Conservation (phyloP, 1,140 invertebrate species). For the Eumaeus atala region DNA sequence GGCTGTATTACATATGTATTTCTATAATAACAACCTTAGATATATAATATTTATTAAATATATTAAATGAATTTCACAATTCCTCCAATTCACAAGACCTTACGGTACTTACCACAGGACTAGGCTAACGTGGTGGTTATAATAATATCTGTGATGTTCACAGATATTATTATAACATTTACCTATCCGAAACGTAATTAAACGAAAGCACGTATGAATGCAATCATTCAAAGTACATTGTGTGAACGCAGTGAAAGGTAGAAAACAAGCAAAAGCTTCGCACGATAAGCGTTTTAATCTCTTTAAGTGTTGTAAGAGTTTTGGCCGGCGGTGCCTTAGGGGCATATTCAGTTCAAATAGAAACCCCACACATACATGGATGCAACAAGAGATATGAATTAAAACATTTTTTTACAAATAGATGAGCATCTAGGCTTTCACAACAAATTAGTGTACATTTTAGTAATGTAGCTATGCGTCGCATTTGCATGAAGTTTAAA, state of each 20-base stretch:
- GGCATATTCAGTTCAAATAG: not conserved
- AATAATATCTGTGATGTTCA: too few species aligned
- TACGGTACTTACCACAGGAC: too few species aligned
- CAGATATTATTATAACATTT: too few species aligned
- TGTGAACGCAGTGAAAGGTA: conserved; percentile 51
- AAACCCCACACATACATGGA: not conserved
- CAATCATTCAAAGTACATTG: conserved; percentile 53
- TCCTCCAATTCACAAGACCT: too few species aligned
- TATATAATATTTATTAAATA: too few species aligned
- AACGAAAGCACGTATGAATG: not conserved
- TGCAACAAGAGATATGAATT: not conserved
- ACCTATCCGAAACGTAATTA: too few species aligned
- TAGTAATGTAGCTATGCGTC: conserved; percentile 19
- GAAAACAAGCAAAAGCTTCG: conserved; percentile 57
- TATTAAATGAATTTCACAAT: too few species aligned
- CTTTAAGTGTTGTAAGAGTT: conserved; percentile 57
- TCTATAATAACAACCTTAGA: too few species aligned
- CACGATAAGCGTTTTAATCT: conserved; percentile 66
- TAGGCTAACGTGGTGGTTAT: too few species aligned
- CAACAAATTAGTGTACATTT: not conserved
- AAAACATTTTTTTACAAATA: conserved; percentile 1
- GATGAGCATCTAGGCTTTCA: not conserved
- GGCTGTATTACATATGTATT: too few species aligned
- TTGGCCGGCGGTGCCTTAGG: conserved; percentile 17
- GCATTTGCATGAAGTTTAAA: conserved; percentile 15